Evolutionary conservation across 2,888 invertebrate species (phyloP).

Genomic region (Lasioglossum calceatum): DNA sequence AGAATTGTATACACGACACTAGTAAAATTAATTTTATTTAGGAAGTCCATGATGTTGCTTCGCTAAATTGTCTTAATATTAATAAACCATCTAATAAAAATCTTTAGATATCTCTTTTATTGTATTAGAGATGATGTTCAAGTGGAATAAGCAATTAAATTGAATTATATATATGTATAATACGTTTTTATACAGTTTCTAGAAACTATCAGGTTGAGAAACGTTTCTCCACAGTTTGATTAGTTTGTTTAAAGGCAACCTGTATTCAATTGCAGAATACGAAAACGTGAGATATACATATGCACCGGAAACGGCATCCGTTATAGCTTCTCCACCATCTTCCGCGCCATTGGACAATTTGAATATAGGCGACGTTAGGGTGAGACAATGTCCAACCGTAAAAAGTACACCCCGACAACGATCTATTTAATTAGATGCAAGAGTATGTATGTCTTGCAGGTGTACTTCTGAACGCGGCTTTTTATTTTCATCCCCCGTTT

Average conservation of each 20-base stretch:
- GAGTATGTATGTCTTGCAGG: conserved; percentile 69
- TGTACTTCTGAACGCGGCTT: conserved; percentile 58
- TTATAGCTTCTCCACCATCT: conserved; percentile 70
- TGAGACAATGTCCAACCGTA: conserved; percentile 40
- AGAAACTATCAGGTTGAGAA: no score
- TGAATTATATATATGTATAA: no score
- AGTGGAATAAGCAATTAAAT: no score
- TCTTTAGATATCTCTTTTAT: no score
- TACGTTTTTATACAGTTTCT: no score
- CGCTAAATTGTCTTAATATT: no score
- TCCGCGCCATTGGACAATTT: conserved; percentile 62
- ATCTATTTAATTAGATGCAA: conserved; percentile 75
- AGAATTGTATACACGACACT: no score
- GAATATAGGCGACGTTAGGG: conserved; percentile 67
- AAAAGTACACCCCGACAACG: conserved; percentile 69
- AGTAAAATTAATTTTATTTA: no score
- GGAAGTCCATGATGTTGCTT: no score
- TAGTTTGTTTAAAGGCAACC: not conserved
- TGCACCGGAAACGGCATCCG: conserved; percentile 68
- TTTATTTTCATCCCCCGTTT: conserved; percentile 37
- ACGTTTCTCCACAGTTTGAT: not conserved
- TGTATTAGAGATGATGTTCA: no score
- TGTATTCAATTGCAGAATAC: no score
- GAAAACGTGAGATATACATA: not conserved
- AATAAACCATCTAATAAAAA: no score